phyloP scores from a whole-genome alignment of 2,113 vertebrate species.

The Sorex araneus region DNA sequence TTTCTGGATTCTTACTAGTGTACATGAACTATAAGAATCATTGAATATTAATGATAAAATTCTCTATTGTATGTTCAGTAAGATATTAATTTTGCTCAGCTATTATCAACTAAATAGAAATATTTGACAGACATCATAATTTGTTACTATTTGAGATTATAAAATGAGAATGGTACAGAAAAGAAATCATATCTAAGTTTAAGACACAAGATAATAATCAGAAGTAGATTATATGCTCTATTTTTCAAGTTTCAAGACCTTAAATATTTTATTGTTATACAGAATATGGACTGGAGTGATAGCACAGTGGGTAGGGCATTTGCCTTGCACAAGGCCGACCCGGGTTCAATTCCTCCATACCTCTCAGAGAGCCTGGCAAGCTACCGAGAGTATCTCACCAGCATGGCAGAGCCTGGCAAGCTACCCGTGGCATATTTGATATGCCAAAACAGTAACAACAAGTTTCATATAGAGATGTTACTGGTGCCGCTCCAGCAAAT shows the following conservation, averaged over 20 bases:
- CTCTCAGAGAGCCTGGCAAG: too few relatives aligned
- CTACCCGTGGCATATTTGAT: too few relatives aligned
- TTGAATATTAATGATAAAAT: conserved; percentile 34
- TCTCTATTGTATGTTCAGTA: conserved; percentile 9
- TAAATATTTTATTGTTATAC: conserved; percentile 42
- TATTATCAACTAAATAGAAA: conserved; percentile 41
- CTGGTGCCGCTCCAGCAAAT: too few relatives aligned
- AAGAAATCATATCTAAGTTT: conserved; percentile 20
- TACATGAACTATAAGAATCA: not conserved
- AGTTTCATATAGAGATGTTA: too few relatives aligned
- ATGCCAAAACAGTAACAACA: too few relatives aligned
- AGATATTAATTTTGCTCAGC: conserved; percentile 8
- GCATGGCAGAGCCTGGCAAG: too few relatives aligned
- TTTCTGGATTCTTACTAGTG: conserved; percentile 51
- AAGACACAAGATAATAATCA: conserved; percentile 16
- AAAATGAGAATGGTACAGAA: conserved; percentile 43
- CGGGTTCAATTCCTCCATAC: too few relatives aligned
- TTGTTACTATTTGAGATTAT: conserved; percentile 8
- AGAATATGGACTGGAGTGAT: not conserved
- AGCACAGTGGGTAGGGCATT: too few relatives aligned
- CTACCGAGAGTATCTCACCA: too few relatives aligned
- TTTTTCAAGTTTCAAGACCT: not conserved
- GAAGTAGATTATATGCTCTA: not conserved
- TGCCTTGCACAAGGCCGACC: too few relatives aligned
- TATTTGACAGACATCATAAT: not conserved